phyloP scores from a whole-genome alignment of 37 sponge, comb jelly and placozoan genomes.

The Spongilla lacustris region DNA sequence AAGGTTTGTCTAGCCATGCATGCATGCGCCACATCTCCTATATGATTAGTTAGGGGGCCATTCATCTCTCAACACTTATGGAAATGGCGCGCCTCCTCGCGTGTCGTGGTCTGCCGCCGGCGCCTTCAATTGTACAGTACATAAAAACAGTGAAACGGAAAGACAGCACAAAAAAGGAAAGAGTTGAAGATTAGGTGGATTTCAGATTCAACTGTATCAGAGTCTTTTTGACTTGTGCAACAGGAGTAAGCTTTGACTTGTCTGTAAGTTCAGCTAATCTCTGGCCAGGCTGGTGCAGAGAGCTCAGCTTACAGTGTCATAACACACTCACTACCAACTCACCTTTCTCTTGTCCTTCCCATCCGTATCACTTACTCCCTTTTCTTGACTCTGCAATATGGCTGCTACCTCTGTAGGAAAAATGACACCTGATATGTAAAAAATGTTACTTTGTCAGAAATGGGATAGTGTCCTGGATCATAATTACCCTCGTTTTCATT shows the following conservation, averaged over 20 bases:
- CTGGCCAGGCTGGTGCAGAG: not conserved
- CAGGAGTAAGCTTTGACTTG: not conserved
- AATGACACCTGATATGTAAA: not conserved
- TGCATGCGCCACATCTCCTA: no score
- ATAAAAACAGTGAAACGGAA: not conserved
- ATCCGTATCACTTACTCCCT: not conserved
- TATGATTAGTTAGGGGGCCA: no score
- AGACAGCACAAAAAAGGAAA: not conserved
- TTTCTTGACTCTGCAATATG: not conserved
- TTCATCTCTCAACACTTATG: no score
- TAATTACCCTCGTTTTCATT: no score
- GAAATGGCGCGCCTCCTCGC: no score
- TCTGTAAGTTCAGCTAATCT: not conserved
- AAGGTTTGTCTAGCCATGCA: no score
- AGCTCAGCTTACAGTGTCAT: not conserved
- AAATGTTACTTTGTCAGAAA: no score
- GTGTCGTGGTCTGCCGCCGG: no score
- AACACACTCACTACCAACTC: not conserved
- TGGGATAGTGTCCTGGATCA: no score
- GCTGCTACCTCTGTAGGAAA: not conserved
- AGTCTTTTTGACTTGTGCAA: not conserved
- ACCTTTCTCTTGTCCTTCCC: not conserved
- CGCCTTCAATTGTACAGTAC: not conserved
- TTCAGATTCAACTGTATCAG: not conserved
- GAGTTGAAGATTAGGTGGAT: not conserved